Evolutionary conservation across 2,888 invertebrate species (phyloP), one percentile per base, ranked within the genome.

Genomic region (Scaptodrosophila latifasciaeformis): DNA sequence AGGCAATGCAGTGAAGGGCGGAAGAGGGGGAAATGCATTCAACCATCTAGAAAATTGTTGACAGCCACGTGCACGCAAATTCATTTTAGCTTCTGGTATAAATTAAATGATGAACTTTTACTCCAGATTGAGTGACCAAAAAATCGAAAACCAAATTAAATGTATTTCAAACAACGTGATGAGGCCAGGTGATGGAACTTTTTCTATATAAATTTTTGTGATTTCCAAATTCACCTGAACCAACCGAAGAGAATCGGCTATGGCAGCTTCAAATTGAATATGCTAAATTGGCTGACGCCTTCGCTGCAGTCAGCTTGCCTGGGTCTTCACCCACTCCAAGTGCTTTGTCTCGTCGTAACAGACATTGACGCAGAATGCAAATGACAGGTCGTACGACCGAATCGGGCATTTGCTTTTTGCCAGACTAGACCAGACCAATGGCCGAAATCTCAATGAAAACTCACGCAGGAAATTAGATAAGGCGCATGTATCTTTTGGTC

Each of bases 101-200:
- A 72, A 70, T 76, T 76, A 69, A 21, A 21, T n/a, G 3, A 42
- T 70, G 72, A 75, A 77, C 76, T 77, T 75, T 75, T 76, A 77
- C 70, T 72, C 78, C 56, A 77, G 69, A 54, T 76, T 70, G 55
- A 59, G 63, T 43, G n/a, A n/a, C n/a, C 47, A 49, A 51, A 35
- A 62, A 70, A n/a, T n/a, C n/a, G n/a, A n/a, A 49, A 74, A 59
- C 77, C 68, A 66, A 75, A 61, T 66, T 75, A 76, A 76, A n/a
- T n/a, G n/a, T n/a, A n/a, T 13, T 34, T 34, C 34, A 10, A 10
- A 12, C 12, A 42, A 77, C 70, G 70, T 70, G 70, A 67, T 65
- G 50, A 53, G 18, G 53, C 54, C 44, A 46, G 62, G 50, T 71
- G 67, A 61, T 55, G 59, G 70, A 72, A 74, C 74, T 76, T 76